Conservation (phyloP, 2,888 invertebrate species). For the Caenorhabditis doughertyi region DNA sequence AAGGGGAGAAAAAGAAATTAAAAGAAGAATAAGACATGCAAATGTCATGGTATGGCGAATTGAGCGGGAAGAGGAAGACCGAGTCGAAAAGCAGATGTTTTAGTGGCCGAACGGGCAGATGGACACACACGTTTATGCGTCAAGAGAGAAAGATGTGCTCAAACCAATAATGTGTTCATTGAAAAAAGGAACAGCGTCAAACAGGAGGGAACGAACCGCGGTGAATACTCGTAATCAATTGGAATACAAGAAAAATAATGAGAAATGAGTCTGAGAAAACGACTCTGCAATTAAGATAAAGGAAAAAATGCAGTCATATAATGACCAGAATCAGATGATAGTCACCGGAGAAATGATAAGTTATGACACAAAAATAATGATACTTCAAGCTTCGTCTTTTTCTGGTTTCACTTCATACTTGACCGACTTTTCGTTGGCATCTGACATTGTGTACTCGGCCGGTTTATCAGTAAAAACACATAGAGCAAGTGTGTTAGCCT, state of each 20-base stretch:
- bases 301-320: constrained; percentile 9
- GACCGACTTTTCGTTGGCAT: constrained; percentile 28
- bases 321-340: neutral
- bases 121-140: constrained; percentile 56
- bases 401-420: constrained; percentile 49
- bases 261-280: neutral
- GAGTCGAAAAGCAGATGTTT: constrained; percentile 66
- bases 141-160: constrained; percentile 35
- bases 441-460: constrained; percentile 54
- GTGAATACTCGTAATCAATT: constrained; percentile 49
- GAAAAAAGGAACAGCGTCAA: constrained; percentile 14
- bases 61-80: constrained; percentile 18
- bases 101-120: constrained; percentile 55
- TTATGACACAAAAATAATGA: too few relatives aligned
- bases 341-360: neutral
- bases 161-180: constrained; percentile 50
- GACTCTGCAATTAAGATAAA: constrained; percentile 4
- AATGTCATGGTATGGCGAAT: constrained; percentile 55
- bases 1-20: constrained; percentile 9
- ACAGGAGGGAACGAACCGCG: constrained; percentile 2
- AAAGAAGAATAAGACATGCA: constrained; percentile 51
- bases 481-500: constrained; percentile 46
- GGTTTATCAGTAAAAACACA: constrained; percentile 62
- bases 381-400: constrained; percentile 9
- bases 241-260: constrained; percentile 4